Conservation (phyloP, 2,888 invertebrate genomes). For the Scotopteryx bipunctaria region DNA sequence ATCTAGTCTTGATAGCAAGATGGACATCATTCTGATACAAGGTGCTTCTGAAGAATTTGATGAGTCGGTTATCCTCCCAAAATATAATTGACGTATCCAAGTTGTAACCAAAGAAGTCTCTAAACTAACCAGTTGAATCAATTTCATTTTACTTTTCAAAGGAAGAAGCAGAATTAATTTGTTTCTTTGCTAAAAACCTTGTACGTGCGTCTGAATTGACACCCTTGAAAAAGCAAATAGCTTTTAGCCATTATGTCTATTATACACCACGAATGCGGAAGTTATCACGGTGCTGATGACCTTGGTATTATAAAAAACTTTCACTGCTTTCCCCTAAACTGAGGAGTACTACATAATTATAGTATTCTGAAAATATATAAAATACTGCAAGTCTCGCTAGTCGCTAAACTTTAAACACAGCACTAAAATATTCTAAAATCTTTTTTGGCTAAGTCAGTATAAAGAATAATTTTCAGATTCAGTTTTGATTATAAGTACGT, state of each 20-base stretch:
- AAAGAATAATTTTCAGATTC: no score
- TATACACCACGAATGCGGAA: constrained; percentile 32
- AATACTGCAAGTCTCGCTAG: background rate
- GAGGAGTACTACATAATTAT: constrained; percentile 11
- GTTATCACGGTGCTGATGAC: constrained; percentile 27
- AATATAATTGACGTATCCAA: no score
- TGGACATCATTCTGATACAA: no score
- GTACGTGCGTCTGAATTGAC: constrained; percentile 32
- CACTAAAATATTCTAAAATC: no score
- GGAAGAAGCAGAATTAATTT: constrained; percentile 3
- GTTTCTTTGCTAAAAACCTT: constrained; percentile 25
- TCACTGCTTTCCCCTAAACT: constrained; percentile 29
- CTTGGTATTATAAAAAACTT: constrained; percentile 32
- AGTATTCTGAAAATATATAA: background rate
- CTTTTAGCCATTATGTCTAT: constrained; percentile 23
- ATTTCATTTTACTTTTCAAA: constrained; percentile 3
- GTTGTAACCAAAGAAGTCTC: no score
- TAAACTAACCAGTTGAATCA: background rate
- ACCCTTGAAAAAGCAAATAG: constrained; percentile 31
- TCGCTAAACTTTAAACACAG: no score
- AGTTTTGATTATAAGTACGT: no score
- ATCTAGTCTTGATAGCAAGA: no score
- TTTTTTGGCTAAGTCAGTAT: no score
- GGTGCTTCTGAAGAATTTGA: no score
- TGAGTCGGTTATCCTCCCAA: no score